These are phyloP conservation scores for Hemicentrotus pulcherrimus DNA, from an alignment of 35 echinoderm and acorn worm genomes.

Conservation along the genomic window DNA sequence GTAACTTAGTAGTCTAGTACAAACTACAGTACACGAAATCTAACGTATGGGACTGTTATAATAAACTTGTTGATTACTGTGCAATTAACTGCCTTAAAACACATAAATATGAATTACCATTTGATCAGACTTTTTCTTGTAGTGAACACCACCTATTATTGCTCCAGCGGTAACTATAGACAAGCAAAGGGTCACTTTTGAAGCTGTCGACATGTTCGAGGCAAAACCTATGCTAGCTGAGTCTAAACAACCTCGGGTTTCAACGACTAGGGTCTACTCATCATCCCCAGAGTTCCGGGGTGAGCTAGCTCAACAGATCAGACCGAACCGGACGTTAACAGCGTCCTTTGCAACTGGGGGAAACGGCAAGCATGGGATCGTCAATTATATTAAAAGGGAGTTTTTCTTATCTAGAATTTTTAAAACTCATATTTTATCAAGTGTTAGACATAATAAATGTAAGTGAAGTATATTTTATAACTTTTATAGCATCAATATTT, in stretches of 20 bases:
- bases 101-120: constrained; percentile 51
- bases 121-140: constrained; percentile 66
- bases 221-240: background rate
- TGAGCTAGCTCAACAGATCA: background rate
- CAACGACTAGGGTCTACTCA: background rate
- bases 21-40: background rate
- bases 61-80: background rate
- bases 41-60: background rate
- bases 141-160: constrained; percentile 71
- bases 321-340: background rate
- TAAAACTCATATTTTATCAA: background rate
- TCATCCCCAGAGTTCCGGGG: background rate
- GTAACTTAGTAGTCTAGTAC: no score
- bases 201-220: constrained; percentile 69
- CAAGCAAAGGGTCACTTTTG: constrained; percentile 66
- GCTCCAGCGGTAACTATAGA: constrained; percentile 65
- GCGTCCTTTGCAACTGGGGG: constrained; percentile 8
- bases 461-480: no score
- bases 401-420: background rate
- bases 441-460: background rate
- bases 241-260: background rate
- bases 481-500: no score
- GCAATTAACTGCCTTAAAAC: background rate
- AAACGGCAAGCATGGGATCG: background rate
- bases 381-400: background rate